Base-by-base conservation (phyloP, 2,797 vertebrate genomes). In the Cercopithecus mitis region DNA sequence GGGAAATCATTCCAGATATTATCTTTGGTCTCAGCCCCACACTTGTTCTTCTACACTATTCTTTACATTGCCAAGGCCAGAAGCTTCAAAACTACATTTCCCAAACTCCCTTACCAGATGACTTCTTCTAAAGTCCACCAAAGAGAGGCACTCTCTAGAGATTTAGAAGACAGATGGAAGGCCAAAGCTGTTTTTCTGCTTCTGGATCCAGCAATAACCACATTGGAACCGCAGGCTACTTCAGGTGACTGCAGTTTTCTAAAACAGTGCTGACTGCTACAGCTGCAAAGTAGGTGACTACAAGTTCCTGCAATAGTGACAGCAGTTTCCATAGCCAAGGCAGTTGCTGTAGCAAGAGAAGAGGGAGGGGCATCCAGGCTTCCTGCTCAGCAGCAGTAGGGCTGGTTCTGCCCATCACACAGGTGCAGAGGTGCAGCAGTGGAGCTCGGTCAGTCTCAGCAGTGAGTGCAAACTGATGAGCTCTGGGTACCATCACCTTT, bases 51-150 rank as follows among this genome's bases (percentile, higher is more conserved):
- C 39, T 39, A 6, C 30, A 43, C 2, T 89, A 15, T 45, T 72
- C 33, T 86, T 11, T 47, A 45, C 25, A 43, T 12, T 30, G 4
- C 45, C 50, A 77, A 39, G 33, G 19, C 17, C 52, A 88, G 83
- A 93, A 93, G 24, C 22, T 72, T 96, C 39, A 96, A 92, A 89
- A 85, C 64, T 64, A 61, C 25, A n/a, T 81, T 95, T 85, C 47
- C 77, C 72, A 81, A 76, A 88, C 17, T 76, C 55, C 57, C 9
- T 95, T 86, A 45, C 33, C 47, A n/a, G n/a, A 15, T 67, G 89
- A 72, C 50, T 77, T 93, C 24, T 57, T 7, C 55, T 58, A 57
- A 82, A 67, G 7, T 50, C 39, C 0, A 2, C 61, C 10, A 64
- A 73, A 77, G 22, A 24, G 47, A 90, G 67, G 19, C 9, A 75